Percentiles rank a stretch among this genome's conserved stretches.
These are phyloP conservation scores for Brienomyrus brachyistius DNA, from an alignment of 2,113 vertebrate species.

Conservation along the genomic window DNA sequence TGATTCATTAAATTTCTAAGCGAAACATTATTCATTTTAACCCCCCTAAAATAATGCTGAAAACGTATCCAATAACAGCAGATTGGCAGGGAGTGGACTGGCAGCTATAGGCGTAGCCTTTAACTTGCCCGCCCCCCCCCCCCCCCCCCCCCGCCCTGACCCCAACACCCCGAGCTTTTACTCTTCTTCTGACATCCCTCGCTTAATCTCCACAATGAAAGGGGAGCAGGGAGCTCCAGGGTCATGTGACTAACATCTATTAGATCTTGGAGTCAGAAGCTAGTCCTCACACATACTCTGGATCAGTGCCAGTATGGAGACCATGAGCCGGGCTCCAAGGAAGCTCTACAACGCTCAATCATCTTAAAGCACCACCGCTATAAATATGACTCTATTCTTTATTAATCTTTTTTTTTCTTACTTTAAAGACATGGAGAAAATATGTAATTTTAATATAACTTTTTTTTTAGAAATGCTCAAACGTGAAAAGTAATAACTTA, in stretches of 20 bases:
- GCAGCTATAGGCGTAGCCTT: not conserved
- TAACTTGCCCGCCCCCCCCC: no score
- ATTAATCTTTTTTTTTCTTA: not conserved
- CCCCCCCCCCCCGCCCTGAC: not conserved
- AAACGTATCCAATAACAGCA: not conserved
- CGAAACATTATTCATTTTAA: not conserved
- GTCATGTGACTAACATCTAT: conserved; percentile 50
- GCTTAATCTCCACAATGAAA: conserved; percentile 63
- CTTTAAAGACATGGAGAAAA: not conserved
- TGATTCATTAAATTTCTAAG: not conserved
- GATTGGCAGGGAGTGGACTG: not conserved
- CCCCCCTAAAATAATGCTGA: not conserved
- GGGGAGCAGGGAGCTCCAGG: conserved; percentile 59
- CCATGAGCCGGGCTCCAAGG: not conserved
- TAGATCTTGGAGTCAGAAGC: conserved; percentile 40
- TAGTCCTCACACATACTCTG: not conserved
- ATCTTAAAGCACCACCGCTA: not conserved
- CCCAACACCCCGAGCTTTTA: conserved; percentile 39
- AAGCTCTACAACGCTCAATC: not conserved
- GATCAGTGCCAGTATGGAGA: not conserved
- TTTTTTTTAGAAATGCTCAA: not conserved
- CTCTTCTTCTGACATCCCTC: conserved; percentile 54
- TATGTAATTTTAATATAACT: not conserved
- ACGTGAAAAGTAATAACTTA: not conserved
- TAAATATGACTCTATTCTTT: not conserved